Percentiles rank a stretch among this genome's conserved stretches.
phyloP scores from a whole-genome alignment of 2,797 vertebrate species.

The Peromyscus nudipes region DNA sequence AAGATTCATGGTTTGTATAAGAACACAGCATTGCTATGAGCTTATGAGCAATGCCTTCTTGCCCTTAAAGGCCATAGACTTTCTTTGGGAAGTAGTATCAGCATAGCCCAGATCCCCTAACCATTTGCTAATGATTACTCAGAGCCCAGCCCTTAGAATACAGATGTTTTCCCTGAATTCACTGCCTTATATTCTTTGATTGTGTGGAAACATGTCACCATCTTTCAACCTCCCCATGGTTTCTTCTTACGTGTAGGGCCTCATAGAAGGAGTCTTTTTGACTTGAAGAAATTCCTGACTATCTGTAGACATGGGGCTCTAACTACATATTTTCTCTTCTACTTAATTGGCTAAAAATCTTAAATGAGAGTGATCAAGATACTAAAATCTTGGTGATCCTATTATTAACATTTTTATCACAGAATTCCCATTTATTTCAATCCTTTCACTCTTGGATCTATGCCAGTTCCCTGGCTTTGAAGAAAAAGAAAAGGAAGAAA shows the following conservation, averaged over 20 bases:
- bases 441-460: constrained; percentile 27
- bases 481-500: constrained; percentile 52
- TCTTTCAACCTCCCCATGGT: not conserved
- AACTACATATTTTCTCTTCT: not conserved
- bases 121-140: constrained; percentile 15
- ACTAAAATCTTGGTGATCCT: constrained; percentile 29
- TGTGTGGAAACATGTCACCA: not conserved
- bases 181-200: constrained; percentile 15
- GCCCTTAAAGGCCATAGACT: not conserved
- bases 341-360: constrained; percentile 51
- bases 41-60: constrained; percentile 48
- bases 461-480: constrained; percentile 27
- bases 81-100: constrained; percentile 1
- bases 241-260: not conserved
- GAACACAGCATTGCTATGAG: constrained; percentile 24
- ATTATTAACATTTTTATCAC: constrained; percentile 52
- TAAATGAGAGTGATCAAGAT: constrained; percentile 35
- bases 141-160: not conserved
- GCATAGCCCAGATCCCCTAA: not conserved
- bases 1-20: constrained; percentile 42
- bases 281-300: not conserved
- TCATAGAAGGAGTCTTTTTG: not conserved
- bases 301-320: constrained; percentile 29
- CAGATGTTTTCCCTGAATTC: not conserved
- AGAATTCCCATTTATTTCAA: constrained; percentile 50